These are phyloP conservation scores for Reticulitermes lucifugus DNA, from an alignment of 2,888 invertebrate genomes.

Conservation along the genomic window DNA sequence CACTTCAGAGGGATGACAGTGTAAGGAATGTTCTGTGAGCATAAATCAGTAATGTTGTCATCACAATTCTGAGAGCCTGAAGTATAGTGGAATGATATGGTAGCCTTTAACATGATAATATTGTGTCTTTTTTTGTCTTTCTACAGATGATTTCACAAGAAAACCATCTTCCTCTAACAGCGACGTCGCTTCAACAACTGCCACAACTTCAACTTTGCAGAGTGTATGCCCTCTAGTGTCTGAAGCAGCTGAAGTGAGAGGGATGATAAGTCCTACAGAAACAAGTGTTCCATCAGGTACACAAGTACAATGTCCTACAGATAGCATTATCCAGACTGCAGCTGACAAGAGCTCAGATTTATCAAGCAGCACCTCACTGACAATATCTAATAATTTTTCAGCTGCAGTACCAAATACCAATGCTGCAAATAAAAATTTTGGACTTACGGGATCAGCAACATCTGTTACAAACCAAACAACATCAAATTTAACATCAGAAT, in stretches of 20 bases:
- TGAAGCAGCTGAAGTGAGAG: background rate
- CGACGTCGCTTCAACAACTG: background rate
- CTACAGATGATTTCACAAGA: background rate
- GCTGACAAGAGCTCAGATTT: background rate
- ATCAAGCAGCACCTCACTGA: background rate
- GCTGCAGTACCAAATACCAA: background rate
- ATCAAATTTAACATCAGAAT: background rate
- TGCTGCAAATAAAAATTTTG: background rate
- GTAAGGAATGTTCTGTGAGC: no score
- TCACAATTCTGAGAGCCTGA: no score
- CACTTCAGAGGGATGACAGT: no score
- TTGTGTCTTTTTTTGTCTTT: background rate
- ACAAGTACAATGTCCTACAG: no score
- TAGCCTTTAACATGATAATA: no score
- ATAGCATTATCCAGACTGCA: no score
- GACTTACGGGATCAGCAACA: background rate
- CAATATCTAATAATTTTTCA: background rate
- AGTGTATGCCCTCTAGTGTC: background rate
- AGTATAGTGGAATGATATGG: no score
- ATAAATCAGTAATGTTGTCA: no score
- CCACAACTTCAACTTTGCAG: background rate
- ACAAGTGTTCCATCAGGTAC: background rate
- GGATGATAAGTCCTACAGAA: background rate
- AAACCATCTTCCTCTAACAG: background rate
- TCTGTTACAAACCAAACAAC: background rate